phyloP scores from a whole-genome alignment of 2,113 vertebrate species.

The Xyrauchen texanus region DNA sequence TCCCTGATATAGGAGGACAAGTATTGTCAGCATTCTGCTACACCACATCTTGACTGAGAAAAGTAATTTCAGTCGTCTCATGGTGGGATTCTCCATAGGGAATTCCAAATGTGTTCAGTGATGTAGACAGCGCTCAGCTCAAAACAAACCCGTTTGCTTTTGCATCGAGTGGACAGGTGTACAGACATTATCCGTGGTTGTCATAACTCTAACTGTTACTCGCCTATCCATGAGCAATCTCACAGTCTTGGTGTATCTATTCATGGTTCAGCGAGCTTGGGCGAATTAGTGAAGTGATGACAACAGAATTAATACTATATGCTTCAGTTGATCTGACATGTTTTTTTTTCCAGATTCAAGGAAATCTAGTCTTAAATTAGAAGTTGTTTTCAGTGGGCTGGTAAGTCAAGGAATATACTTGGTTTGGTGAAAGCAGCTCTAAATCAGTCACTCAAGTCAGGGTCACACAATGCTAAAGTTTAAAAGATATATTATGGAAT shows the following conservation, averaged over 20 bases:
- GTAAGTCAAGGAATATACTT: too few relatives aligned
- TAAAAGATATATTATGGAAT: too few relatives aligned
- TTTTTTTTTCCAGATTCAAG: too few relatives aligned
- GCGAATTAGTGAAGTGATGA: constrained; percentile 22
- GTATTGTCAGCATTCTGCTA: constrained; percentile 1
- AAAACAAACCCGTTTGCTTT: constrained; percentile 11
- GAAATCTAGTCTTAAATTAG: too few relatives aligned
- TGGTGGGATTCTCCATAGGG: constrained; percentile 5
- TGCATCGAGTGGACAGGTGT: constrained; percentile 9
- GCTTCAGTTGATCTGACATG: too few relatives aligned
- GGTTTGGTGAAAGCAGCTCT: too few relatives aligned
- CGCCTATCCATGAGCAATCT: neutral
- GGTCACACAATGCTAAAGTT: too few relatives aligned
- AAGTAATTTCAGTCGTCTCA: neutral
- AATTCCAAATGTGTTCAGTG: constrained; percentile 30
- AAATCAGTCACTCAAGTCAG: too few relatives aligned
- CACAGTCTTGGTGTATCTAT: constrained; percentile 1
- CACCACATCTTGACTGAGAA: neutral
- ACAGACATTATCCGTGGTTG: constrained; percentile 2
- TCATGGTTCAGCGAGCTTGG: neutral
- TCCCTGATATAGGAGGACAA: neutral
- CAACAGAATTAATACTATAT: constrained; percentile 29
- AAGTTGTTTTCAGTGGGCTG: too few relatives aligned
- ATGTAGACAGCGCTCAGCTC: constrained; percentile 13
- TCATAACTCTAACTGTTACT: constrained; percentile 13